Evolutionary conservation across 2,888 invertebrate species (phyloP), one percentile per base, ranked within the genome.

Genomic region (Cosmia pyralina): DNA sequence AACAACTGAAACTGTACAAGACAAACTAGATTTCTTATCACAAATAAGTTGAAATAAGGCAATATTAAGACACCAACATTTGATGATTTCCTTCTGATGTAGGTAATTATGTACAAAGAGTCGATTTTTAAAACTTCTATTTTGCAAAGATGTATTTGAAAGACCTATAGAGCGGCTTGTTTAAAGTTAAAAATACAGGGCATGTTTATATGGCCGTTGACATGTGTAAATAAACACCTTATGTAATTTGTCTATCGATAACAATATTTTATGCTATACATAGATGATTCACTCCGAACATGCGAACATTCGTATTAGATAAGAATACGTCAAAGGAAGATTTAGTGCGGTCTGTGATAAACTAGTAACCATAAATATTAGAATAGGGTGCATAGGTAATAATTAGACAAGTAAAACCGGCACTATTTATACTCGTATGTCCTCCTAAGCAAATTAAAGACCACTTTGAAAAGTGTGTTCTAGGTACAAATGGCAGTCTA

Each of bases 401-500:
- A 38, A 22, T 28, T 57, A 34, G 28, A 53, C 52, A 34, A 67
- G 75, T 46, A 63, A 67, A 67, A 53, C 50, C 60, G 19, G 52
- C 58, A 15, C 1, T 17, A 17, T 70, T 60, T 60, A 53, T 28
- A 28, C n/a, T n/a, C n/a, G n/a, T n/a, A n/a, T 1, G 28, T 28
- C 1, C 28, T 65, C 13, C 46, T 52, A 41, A 19, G 41, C 57
- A 76, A 77, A 85, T 78, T 82, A 75, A 63, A 80, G 72, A 64
- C 44, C 46, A 57, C 41, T 68, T 64, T 72, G 44, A 58, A 71
- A 71, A 48, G 59, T 50, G 67, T 77, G 66, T 60, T 46, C 65
- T 67, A 46, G 15, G 68, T 74, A 67, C 72, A 90, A 90, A 90
- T 90, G 88, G 90, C 76, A 90, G 22, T 11, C 7, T 68, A 68